Percentiles rank a stretch among this genome's conserved stretches.
Conservation (phyloP, 2,113 vertebrate genomes). For the Forbesichthys papilliferus region DNA sequence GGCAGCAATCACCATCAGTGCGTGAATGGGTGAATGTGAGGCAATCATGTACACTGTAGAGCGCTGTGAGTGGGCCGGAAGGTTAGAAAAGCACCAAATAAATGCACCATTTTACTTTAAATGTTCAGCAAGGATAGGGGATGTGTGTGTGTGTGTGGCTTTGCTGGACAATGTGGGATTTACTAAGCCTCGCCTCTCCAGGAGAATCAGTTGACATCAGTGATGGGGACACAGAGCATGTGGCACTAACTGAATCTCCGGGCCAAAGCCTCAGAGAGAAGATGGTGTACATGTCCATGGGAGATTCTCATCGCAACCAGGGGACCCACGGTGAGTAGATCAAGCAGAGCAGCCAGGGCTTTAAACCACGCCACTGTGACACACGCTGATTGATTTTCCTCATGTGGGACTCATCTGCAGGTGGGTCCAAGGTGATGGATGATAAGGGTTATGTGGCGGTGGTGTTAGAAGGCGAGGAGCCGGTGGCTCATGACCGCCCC, state of each 20-base stretch:
- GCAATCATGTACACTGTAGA: too few species aligned
- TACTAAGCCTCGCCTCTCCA: conserved; percentile 46
- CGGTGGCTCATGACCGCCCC: conserved; percentile 83
- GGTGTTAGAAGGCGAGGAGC: conserved; percentile 90
- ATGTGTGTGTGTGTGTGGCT: neutral
- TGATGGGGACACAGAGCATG: conserved; percentile 87
- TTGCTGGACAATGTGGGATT: neutral
- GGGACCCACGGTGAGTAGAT: conserved; percentile 87
- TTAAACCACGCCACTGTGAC: too few species aligned
- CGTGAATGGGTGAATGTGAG: too few species aligned
- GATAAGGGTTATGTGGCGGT: conserved; percentile 97
- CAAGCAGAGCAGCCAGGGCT: neutral
- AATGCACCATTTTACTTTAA: too few species aligned
- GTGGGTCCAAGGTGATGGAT: conserved; percentile 88
- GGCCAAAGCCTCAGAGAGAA: conserved; percentile 90
- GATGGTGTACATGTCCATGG: conserved; percentile 98
- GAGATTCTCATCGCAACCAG: conserved; percentile 90
- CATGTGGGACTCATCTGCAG: conserved; percentile 74
- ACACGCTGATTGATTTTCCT: conserved; percentile 33
- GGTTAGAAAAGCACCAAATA: too few species aligned
- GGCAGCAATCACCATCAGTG: too few species aligned
- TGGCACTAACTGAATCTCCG: conserved; percentile 85
- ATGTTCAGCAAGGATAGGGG: too few species aligned
- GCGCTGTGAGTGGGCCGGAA: too few species aligned
- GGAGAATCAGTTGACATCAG: conserved; percentile 93